These are phyloP conservation scores for Amiota minor DNA, from an alignment of 2,888 invertebrate genomes.

Conservation along the genomic window DNA sequence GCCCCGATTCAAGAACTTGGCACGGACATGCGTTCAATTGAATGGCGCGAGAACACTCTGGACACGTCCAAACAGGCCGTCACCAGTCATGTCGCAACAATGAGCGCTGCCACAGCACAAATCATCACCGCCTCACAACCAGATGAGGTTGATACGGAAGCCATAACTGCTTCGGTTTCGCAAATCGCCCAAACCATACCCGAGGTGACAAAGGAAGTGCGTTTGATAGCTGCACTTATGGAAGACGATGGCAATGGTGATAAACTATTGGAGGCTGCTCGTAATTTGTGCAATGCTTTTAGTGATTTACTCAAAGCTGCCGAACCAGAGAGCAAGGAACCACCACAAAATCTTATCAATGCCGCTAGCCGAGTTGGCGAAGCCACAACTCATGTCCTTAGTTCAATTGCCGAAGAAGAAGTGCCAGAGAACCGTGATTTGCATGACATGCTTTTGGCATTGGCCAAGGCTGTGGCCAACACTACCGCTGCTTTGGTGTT, in stretches of 20 bases:
- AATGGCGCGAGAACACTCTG: slow-evolving; percentile 95
- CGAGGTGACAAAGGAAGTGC: slow-evolving; percentile 89
- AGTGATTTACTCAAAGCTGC: slow-evolving; percentile 95
- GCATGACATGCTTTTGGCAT: slow-evolving; percentile 90
- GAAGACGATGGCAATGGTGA: slow-evolving; percentile 90
- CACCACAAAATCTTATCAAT: slow-evolving; percentile 92
- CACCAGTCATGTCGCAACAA: slow-evolving; percentile 96
- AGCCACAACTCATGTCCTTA: slow-evolving; percentile 93
- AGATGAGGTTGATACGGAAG: slow-evolving; percentile 94
- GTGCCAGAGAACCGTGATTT: slow-evolving; percentile 88
- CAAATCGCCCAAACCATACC: slow-evolving; percentile 97
- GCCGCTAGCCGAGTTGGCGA: slow-evolving; percentile 98
- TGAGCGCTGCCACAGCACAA: slow-evolving; percentile 99
- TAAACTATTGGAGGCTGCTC: slow-evolving; percentile 90
- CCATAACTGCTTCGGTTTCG: slow-evolving; percentile 96
- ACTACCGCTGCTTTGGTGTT: slow-evolving; percentile 96
- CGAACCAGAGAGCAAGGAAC: slow-evolving; percentile 95
- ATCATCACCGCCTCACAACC: slow-evolving; percentile 92
- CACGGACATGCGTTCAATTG: slow-evolving; percentile 87
- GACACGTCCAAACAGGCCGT: slow-evolving; percentile 97
- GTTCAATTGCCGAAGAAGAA: slow-evolving; percentile 94
- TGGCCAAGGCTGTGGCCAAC: slow-evolving; percentile 98
- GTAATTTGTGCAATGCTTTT: slow-evolving; percentile 93
- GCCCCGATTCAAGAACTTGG: slow-evolving; percentile 82
- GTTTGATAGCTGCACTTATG: slow-evolving; percentile 93